Evolutionary conservation across 30 jellyfish, hydroid and myxozoan genomes (phyloP).

Genomic region (Mastigias papua): DNA sequence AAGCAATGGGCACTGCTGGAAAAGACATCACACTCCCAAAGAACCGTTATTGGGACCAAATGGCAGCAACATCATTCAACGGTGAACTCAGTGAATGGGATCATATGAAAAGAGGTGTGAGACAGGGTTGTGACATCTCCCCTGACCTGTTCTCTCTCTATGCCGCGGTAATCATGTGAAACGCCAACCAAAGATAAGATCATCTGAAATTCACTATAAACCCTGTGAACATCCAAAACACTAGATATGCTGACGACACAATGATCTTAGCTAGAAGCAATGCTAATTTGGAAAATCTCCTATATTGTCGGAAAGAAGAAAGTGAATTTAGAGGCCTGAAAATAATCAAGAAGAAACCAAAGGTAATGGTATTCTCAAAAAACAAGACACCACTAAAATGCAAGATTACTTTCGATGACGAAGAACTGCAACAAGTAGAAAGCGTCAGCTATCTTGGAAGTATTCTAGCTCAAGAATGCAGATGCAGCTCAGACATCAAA

Average conservation of each 20-base stretch:
- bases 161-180: not conserved
- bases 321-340: not conserved
- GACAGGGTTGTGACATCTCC: too few relatives aligned
- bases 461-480: not conserved
- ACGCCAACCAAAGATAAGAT: not conserved
- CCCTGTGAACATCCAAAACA: not conserved
- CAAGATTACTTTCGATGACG: not conserved
- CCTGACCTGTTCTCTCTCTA: not conserved
- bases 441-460: not conserved
- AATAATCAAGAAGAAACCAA: not conserved
- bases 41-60: too few relatives aligned
- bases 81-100: too few relatives aligned
- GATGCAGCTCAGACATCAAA: not conserved
- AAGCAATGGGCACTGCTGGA: too few relatives aligned
- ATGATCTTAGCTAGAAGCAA: not conserved
- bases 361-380: not conserved
- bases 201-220: not conserved
- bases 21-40: too few relatives aligned
- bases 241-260: not conserved
- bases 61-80: too few relatives aligned
- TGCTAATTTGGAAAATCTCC: not conserved
- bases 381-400: not conserved
- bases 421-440: not conserved
- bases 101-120: too few relatives aligned
- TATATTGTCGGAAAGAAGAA: not conserved